Evolutionary conservation across 2,113 vertebrate genomes (phyloP), one percentile per base, ranked within the genome.

Genomic region (Pollachius pollachius): DNA sequence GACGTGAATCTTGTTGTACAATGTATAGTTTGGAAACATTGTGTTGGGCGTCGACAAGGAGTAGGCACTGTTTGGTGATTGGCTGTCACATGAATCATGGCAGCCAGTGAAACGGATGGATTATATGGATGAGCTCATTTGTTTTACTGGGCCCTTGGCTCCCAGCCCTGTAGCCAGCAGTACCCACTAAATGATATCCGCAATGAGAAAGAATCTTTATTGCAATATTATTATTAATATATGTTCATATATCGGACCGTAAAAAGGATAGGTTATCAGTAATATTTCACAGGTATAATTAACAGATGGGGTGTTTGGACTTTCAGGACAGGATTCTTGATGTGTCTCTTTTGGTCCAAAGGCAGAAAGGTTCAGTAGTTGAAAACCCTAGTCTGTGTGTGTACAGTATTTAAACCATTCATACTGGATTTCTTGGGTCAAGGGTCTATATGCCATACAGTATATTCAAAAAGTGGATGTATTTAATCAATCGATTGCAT

Each of bases 81-180:
- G 73, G 65, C 75, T 73, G 83, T 85, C 87, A 90, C 84, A 84
- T 85, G 86, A 85, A 81, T 83, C 76, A 79, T 4, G 5, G 21
- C 54, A 77, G 76, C 86, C 88, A 89, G 88, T 89, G 82, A 77
- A 81, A 86, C 79, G 71, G 73, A 78, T 78, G 78, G 78, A 52
- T 77, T 76, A 75, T 81, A 84, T 79, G 67, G 80, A 52, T 74
- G 84, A 75, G 77, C 86, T 85, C 82, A 85, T 85, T 61, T 85
- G 41, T 48, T 48, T 48, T 77, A 75, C 76, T 84, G 82, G 78
- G n/a, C 75, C 79, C 77, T 81, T 84, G 69, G 78, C 80, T 80
- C 83, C 79, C 83, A 85, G 88, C 84, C 62, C 78, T 78, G 76
- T 80, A 57, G 17, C 15, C 54, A 5, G 54, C 54, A 57, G 17